A percentile compares a stretch with the other conserved stretches of the same genome.
These are phyloP conservation scores for Acanthosoma haemorrhoidale DNA, from an alignment of 2,888 invertebrate genomes.

Conservation along the genomic window DNA sequence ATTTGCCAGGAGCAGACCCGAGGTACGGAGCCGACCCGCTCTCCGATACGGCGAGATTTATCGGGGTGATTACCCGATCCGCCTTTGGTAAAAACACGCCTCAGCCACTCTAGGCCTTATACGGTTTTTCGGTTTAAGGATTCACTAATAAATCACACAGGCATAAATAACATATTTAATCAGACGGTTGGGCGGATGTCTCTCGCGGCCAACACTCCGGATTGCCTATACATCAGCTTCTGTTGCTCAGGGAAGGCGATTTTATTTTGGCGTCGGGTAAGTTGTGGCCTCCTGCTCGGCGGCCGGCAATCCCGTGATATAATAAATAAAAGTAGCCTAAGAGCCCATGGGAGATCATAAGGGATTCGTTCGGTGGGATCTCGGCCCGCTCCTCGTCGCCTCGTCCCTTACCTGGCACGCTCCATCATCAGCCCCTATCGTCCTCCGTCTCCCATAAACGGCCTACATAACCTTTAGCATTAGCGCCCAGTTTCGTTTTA, in stretches of 20 bases:
- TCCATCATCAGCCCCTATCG: neutral
- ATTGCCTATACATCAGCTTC: neutral
- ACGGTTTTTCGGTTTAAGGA: conserved; percentile 30
- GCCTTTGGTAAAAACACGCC: conserved; percentile 27
- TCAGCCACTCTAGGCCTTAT: conserved; percentile 21
- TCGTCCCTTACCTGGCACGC: neutral
- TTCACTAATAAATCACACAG: conserved; percentile 25
- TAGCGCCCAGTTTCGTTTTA: too few relatives aligned
- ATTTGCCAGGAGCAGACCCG: neutral
- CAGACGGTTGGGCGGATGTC: neutral
- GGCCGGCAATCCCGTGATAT: neutral
- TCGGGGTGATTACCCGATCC: conserved; percentile 19
- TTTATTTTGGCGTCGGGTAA: neutral
- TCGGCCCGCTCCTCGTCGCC: neutral
- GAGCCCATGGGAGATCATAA: neutral
- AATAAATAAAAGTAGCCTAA: neutral
- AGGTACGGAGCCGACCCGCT: neutral
- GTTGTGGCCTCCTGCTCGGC: neutral
- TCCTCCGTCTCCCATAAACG: neutral
- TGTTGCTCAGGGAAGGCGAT: neutral
- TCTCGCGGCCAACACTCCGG: neutral
- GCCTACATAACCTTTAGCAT: too few relatives aligned
- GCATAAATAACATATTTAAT: conserved; percentile 30
- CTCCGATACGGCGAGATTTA: neutral
- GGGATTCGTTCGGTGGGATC: conserved; percentile 6